phyloP scores from a whole-genome alignment of 2,113 vertebrate species.

The Strix aluco region DNA sequence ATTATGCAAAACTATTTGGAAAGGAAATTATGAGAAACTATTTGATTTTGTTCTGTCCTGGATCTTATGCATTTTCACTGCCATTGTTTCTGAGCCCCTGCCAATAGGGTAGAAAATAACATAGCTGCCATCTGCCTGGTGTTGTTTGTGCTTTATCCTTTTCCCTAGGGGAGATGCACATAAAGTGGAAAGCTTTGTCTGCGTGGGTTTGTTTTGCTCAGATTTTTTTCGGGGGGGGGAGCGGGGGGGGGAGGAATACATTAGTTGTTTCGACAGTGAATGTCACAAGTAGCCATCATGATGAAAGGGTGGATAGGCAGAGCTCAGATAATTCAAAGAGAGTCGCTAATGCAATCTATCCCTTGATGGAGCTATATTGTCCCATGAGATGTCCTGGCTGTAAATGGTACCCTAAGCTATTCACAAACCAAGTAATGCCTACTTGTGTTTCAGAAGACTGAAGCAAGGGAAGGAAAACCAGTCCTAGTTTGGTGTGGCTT shows the following conservation, averaged over 20 bases:
- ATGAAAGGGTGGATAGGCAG: not conserved
- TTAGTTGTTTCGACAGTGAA: not conserved
- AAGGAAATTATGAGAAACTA: not conserved
- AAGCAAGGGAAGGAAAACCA: not conserved
- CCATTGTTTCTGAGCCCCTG: not conserved
- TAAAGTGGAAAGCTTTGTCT: not conserved
- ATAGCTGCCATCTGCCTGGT: slow-evolving; percentile 12
- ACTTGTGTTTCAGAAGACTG: not conserved
- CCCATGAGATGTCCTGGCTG: not conserved
- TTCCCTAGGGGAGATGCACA: not conserved
- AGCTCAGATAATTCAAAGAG: not conserved
- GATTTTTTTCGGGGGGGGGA: not conserved
- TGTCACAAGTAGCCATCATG: not conserved
- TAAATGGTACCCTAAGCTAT: not conserved
- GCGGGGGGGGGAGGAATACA: rapidly evolving
- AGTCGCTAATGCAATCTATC: not conserved
- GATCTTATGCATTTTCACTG: not conserved
- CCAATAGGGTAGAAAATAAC: slow-evolving; percentile 7
- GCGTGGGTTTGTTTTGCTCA: not conserved
- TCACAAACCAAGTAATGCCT: not conserved
- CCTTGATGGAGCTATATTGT: not conserved
- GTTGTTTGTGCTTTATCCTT: not conserved
- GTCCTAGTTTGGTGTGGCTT: not conserved
- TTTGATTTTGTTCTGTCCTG: not conserved
- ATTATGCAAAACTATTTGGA: not conserved